Evolutionary conservation across 2,888 invertebrate genomes (phyloP), one percentile per base, ranked within the genome.

Genomic region (Tetheella fluctuosa): DNA sequence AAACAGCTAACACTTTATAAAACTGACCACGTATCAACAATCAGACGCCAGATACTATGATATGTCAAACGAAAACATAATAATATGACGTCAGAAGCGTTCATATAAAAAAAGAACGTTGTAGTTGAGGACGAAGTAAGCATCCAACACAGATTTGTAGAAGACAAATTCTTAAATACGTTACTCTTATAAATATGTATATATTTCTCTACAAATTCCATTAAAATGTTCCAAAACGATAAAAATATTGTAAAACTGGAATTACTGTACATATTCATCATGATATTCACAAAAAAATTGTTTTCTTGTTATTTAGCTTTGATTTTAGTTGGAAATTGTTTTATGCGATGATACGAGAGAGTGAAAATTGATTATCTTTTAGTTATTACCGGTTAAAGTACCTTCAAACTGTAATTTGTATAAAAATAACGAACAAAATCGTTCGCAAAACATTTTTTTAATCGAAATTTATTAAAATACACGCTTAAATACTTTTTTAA

Each of bases 381-480:
- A 39, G 6, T 5, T 39, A 7, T 39, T 34, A 34, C 39, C 42
- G 17, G 17, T 17, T 17, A 42, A 17, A 17, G 17, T 42, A 17
- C 17, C 42, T 42, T 42, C 42, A 42, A 17, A 42, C 17, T 42
- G 6, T 42, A 7, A 5, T 17, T 5, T 42, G 6, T 42, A 20
- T 23, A 37, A 23, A 39, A 57, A 25, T 42, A 39, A 39, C 59
- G 64, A 59, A 59, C 59, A 64, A 59, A 63, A 59, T 64, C 59
- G 58, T 65, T 65, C 69, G 62, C 62, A 56, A 57, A 61, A 55
- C n/a, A 53, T 57, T 69, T 64, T 64, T n/a, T n/a, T n/a, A n/a
- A 1, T n/a, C 48, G 58, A 65, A 57, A 48, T 54, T 28, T 30
- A 30, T 30, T 59, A 55, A 52, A 64, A 57, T 59, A 58, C 17